Base-by-base conservation (phyloP, 2,113 vertebrate genomes). In the cattle (Bos taurus) region DNA sequence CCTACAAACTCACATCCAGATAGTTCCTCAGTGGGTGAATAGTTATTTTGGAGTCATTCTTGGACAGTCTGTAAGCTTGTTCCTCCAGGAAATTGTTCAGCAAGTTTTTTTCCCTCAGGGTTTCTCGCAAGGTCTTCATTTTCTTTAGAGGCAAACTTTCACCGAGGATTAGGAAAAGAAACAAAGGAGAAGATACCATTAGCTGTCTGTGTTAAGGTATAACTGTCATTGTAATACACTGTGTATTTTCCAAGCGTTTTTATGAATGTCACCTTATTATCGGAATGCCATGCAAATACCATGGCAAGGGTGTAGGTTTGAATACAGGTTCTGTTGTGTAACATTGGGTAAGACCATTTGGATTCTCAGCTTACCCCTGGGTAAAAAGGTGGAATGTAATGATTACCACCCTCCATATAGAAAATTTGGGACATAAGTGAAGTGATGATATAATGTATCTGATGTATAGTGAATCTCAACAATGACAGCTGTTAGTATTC, bases 381-480 rank as follows among this genome's bases (percentile, higher is more conserved):
- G 23, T 23, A 16, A 36, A 64, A 85, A 15, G 93, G 12, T 14
- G 21, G 48, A n/a, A 43, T 36, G 6, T 14, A 19, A 78, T 3
- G 6, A 16, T 7, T 23, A 2, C 12, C 71, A 12, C 4, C 30
- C 3, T 40, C 60, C n/a, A 5, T 0, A 1, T 5, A 25, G 64
- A 43, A 15, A 21, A 86, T 80, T 28, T 13, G 46, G 40, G 59
- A 28, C 26, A 1, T 28, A 21, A 78, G 23, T 48, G 25, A 50
- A 23, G 30, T 12, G 23, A n/a, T 3, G 14, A 9, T 19, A 6
- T 1, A 3, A 19, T 15, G 10, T 56, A 5, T 25, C 40, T 28
- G n/a, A 23, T 14, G 1, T 26, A 43, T 7, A 3, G 5, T 11
- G 13, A 74, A 23, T 23, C 36, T 25, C 36, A 36, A 36, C n/a